A percentile compares a stretch with the other conserved stretches of the same genome.
Conservation (phyloP, 2,888 invertebrate genomes). For the Invenusta paracnida region DNA sequence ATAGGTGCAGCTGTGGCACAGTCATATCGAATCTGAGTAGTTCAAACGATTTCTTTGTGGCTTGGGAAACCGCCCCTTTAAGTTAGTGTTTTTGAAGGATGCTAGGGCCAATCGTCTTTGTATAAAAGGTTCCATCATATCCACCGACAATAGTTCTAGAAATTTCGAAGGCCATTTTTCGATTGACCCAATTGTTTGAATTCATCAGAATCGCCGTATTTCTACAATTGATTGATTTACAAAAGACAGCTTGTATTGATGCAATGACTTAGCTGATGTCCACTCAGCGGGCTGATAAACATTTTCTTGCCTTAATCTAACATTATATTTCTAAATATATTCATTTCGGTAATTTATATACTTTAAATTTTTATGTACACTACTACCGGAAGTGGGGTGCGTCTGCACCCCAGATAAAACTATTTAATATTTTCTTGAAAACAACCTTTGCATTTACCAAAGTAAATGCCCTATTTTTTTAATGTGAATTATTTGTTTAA, state of each 20-base stretch:
- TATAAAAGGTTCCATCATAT: slow-evolving; percentile 6
- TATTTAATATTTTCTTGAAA: not conserved
- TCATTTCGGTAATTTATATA: not conserved
- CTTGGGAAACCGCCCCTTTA: not conserved
- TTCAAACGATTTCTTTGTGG: slow-evolving; percentile 15
- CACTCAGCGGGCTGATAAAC: not conserved
- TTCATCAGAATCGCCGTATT: not conserved
- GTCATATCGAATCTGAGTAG: not conserved
- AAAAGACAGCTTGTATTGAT: not conserved
- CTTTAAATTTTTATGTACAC: slow-evolving; percentile 11
- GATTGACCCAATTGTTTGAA: slow-evolving; percentile 19
- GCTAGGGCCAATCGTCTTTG: not conserved
- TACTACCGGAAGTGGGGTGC: not conserved
- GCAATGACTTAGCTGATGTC: not conserved
- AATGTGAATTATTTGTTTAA: not conserved
- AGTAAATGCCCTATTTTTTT: not conserved
- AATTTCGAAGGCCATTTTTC: not conserved
- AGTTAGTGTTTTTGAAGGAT: slow-evolving; percentile 9
- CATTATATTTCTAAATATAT: slow-evolving; percentile 3
- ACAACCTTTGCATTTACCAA: not conserved
- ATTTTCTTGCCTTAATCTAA: not conserved
- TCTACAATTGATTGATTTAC: not conserved
- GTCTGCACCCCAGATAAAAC: not conserved
- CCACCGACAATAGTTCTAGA: slow-evolving; percentile 2
- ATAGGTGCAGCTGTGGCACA: slow-evolving; percentile 12